Base-by-base conservation (phyloP, 2,888 invertebrate species). In the Cerceris ruficornis region DNA sequence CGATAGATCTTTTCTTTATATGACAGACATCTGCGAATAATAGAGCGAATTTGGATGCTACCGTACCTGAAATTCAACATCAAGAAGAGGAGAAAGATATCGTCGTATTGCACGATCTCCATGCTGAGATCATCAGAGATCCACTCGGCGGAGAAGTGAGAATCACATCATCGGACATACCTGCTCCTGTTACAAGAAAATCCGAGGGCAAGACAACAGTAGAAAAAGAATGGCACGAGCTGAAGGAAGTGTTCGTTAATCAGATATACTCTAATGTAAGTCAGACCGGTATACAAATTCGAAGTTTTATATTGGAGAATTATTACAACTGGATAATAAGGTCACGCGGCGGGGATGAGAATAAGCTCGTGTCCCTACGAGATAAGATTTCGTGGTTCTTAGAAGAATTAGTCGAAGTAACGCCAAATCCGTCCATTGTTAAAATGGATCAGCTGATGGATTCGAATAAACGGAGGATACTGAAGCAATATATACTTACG, bases 321-420 rank as follows among this genome's bases (percentile, higher is more conserved):
- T 82, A 86, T 59, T 90, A 87, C 60, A 83, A 87, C 50, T 83
- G 83, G 72, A 68, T 89, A 13, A 81, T 88, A 55, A 87, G 71
- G 59, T 79, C 83, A 43, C 87, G 89, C 5, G 87, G 86, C 15
- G 42, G 70, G 0, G 65, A 83, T 46, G 70, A 68, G 39, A 55
- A 75, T 17, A 17, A 67, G 11, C 71, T 77, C 13, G 65, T 81
- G 6, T 67, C 77, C 13, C 41, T 88, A 14, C 57, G 62, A 0
- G 77, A 80, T 14, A 79, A 88, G 72, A 75, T 91, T 17, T 61
- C 84, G 6, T 91, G 91, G 91, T 88, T 91, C 46, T 64, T 91
- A 15, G 83, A 83, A 43, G 91, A 92, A 71, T 62, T 91, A n/a
- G 69, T 75, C n/a, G 75, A 88, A 69, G 75, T 88, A 7, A 49